A percentile compares a stretch with the other conserved stretches of the same genome.
phyloP scores from a whole-genome alignment of 2,888 invertebrate genomes.

The Neria commutata region DNA sequence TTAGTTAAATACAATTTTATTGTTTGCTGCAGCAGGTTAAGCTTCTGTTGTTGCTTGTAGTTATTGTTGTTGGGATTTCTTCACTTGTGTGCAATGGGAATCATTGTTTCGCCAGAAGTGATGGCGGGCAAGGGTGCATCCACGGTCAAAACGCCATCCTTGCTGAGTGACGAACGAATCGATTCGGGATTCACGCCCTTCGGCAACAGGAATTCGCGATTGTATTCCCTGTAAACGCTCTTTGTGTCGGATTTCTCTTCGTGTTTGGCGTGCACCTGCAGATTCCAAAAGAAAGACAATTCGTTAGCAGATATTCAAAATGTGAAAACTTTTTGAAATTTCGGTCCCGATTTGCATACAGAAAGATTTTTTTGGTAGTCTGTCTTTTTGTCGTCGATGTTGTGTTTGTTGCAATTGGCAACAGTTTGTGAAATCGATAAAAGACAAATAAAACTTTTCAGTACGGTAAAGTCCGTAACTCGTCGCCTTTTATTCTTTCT shows the following conservation, averaged over 20 bases:
- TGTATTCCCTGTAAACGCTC: conserved; percentile 97
- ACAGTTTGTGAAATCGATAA: no score
- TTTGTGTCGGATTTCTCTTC: conserved; percentile 97
- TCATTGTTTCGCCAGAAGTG: conserved; percentile 61
- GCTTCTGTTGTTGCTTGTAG: not conserved
- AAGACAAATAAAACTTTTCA: no score
- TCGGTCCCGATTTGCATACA: no score
- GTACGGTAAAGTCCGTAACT: no score
- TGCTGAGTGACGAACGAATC: conserved; percentile 93
- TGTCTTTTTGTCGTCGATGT: not conserved
- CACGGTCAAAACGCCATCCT: conserved; percentile 95
- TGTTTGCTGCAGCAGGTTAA: not conserved
- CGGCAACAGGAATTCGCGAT: conserved; percentile 94
- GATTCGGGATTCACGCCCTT: conserved; percentile 96
- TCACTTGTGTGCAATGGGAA: conserved; percentile 62
- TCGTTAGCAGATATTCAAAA: not conserved
- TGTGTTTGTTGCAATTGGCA: not conserved
- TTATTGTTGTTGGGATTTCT: not conserved
- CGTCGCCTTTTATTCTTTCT: no score
- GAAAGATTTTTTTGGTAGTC: no score
- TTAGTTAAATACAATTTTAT: not conserved
- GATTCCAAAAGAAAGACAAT: conserved; percentile 41
- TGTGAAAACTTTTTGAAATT: not conserved
- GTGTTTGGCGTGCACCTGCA: conserved; percentile 95
- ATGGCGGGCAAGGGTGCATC: conserved; percentile 93